Evolutionary conservation across 2,888 invertebrate genomes (phyloP).

Genomic region (Eristalinus aeneus): DNA sequence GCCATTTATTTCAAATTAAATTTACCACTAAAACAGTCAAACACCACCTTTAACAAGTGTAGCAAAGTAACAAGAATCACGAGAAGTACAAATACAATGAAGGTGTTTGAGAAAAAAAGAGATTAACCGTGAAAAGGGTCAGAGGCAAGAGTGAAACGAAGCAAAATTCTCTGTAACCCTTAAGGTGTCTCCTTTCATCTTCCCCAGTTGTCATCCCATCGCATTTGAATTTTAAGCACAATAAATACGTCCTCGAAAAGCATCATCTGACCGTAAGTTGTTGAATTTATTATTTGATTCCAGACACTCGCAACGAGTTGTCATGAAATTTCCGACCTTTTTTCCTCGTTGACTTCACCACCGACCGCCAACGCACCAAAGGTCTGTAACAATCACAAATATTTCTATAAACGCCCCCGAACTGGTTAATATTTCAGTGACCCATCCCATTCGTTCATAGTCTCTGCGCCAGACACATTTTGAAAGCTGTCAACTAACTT

Average conservation of each 20-base stretch:
- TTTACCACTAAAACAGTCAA: no score
- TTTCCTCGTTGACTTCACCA: background rate
- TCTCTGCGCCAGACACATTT: background rate
- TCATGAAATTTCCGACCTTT: background rate
- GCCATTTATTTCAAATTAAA: no score
- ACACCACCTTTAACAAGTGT: no score
- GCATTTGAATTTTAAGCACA: no score
- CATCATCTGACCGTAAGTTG: background rate
- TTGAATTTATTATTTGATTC: background rate
- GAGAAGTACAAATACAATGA: no score
- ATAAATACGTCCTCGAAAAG: background rate
- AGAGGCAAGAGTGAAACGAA: background rate
- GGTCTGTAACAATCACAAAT: background rate
- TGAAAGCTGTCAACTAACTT: slow-evolving; percentile 11
- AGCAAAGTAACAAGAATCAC: no score
- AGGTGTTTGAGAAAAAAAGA: background rate
- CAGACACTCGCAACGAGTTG: background rate
- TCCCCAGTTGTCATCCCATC: no score
- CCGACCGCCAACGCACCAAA: background rate
- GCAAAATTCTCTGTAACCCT: background rate
- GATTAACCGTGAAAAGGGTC: background rate
- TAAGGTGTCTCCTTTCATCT: background rate
- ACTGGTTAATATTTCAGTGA: background rate
- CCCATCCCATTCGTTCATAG: background rate
- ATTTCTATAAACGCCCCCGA: background rate